Percentiles rank a stretch among this genome's conserved stretches.
Evolutionary conservation across 2,113 vertebrate species (phyloP).

Genomic region (Nothobranchius kuhntae): DNA sequence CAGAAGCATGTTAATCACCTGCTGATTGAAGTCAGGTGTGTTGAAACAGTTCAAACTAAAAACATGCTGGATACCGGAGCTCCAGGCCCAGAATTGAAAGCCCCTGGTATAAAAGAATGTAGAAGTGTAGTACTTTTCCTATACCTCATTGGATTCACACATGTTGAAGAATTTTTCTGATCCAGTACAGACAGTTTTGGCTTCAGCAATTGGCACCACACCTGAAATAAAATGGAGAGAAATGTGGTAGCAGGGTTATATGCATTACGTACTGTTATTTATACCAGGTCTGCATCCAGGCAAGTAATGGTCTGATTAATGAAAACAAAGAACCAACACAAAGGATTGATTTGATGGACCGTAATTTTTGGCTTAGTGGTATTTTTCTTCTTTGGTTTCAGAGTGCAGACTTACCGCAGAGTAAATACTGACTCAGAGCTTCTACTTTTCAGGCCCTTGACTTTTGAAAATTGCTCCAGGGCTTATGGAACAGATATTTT

Average conservation of each 20-base stretch:
- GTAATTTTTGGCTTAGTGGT: too few species aligned
- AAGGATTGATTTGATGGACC: too few species aligned
- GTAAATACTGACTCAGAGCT: neutral
- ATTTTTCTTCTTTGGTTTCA: too few species aligned
- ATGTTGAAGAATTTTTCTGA: conserved; percentile 94
- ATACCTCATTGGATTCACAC: conserved; percentile 95
- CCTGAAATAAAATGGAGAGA: conserved; percentile 75
- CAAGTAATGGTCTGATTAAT: too few species aligned
- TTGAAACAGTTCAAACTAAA: too few species aligned
- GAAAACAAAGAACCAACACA: too few species aligned
- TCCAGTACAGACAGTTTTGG: conserved; percentile 89
- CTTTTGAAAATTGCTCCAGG: neutral
- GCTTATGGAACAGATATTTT: neutral
- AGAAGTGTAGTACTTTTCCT: conserved; percentile 18
- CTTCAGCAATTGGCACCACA: conserved; percentile 91
- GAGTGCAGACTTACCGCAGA: too few species aligned
- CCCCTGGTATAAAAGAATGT: too few species aligned
- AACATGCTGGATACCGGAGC: too few species aligned
- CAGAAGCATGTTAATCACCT: too few species aligned
- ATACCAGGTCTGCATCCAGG: neutral
- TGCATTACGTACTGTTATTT: neutral
- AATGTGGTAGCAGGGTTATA: neutral
- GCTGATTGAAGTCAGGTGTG: too few species aligned
- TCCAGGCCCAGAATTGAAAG: too few species aligned
- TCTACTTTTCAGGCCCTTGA: neutral